phyloP scores from a whole-genome alignment of 2,113 vertebrate genomes.

The Cervus canadensis region DNA sequence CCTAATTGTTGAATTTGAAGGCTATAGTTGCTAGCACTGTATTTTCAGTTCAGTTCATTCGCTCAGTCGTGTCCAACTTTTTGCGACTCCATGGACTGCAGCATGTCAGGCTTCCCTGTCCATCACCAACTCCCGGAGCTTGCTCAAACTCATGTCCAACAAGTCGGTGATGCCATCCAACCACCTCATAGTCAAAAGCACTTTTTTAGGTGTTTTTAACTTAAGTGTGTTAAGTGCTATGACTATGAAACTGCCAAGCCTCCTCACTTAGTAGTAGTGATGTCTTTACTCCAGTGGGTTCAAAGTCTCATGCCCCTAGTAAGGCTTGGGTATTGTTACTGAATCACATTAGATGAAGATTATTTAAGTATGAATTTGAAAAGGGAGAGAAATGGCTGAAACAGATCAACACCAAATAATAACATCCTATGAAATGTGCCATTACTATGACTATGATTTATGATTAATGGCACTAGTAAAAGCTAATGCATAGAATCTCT shows the following conservation, averaged over 20 bases:
- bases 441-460: fast-evolving
- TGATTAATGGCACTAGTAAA: background rate
- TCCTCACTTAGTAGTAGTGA: background rate
- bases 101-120: background rate
- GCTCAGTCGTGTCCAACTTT: background rate
- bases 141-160: background rate
- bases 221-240: background rate
- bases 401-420: background rate
- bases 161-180: background rate
- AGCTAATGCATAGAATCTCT: background rate
- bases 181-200: background rate
- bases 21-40: background rate
- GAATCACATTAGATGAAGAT: background rate
- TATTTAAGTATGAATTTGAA: background rate
- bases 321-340: background rate
- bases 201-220: background rate
- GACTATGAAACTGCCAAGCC: background rate
- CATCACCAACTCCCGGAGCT: background rate
- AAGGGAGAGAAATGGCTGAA: background rate
- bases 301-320: background rate
- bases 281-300: background rate
- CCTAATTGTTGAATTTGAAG: background rate
- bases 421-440: background rate
- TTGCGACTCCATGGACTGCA: background rate
- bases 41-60: background rate